phyloP scores from a whole-genome alignment of 2,797 vertebrate genomes.

The Pterois miles region DNA sequence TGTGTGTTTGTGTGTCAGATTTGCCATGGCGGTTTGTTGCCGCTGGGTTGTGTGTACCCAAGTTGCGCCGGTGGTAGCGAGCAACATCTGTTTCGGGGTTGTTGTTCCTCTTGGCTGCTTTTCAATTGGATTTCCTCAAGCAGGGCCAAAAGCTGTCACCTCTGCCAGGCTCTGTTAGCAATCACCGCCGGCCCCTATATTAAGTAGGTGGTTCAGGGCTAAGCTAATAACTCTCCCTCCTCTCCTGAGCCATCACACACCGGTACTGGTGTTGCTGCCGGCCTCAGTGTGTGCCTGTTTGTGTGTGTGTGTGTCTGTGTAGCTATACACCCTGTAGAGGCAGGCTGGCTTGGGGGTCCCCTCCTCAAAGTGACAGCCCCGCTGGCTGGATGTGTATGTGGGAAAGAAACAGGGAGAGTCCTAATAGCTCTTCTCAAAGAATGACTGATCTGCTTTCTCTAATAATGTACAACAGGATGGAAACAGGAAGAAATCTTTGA shows the following conservation, averaged over 20 bases:
- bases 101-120: constrained; percentile 99
- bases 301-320: constrained; percentile 34
- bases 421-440: constrained; percentile 53
- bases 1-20: constrained; percentile 68
- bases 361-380: constrained; percentile 69
- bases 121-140: constrained; percentile 99
- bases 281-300: constrained; percentile 58
- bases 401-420: constrained; percentile 46
- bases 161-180: constrained; percentile 98
- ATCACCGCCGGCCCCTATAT: constrained; percentile 95
- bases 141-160: constrained; percentile 98
- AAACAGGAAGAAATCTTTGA: constrained; percentile 51
- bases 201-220: constrained; percentile 99
- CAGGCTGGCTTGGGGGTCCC: constrained; percentile 77
- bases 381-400: constrained; percentile 57
- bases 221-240: constrained; percentile 99
- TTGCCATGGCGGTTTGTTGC: constrained; percentile 72
- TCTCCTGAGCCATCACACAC: constrained; percentile 92
- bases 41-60: constrained; percentile 81
- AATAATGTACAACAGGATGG: constrained; percentile 48
- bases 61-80: constrained; percentile 85
- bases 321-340: constrained; percentile 55
- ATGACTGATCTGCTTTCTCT: constrained; percentile 47
- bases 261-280: constrained; percentile 73
- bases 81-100: constrained; percentile 98